These are phyloP conservation scores for Lithobates pipiens DNA, from an alignment of 2,797 vertebrate genomes.

Conservation along the genomic window DNA sequence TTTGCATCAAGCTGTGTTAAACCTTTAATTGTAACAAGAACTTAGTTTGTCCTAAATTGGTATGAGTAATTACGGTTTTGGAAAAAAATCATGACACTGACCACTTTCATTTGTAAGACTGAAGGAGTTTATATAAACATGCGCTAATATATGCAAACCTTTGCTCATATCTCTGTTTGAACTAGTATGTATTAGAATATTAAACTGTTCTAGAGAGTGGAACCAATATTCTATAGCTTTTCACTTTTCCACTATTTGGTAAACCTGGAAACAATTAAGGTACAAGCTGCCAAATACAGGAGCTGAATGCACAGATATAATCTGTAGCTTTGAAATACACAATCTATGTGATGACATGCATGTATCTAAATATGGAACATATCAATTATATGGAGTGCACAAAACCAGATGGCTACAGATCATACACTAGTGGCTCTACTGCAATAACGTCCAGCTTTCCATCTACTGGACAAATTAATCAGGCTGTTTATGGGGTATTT, in stretches of 20 bases:
- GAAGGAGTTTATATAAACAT: no score
- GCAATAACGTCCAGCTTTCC: no score
- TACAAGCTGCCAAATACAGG: conserved; percentile 54
- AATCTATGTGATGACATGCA: conserved; percentile 43
- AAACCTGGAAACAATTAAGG: conserved; percentile 67
- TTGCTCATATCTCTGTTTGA: no score
- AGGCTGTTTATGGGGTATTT: no score
- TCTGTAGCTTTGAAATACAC: conserved; percentile 31
- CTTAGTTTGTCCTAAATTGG: no score
- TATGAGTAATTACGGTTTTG: no score
- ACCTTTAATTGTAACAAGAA: no score
- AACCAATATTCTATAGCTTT: conserved; percentile 49
- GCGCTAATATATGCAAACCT: no score
- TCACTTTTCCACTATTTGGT: conserved; percentile 46
- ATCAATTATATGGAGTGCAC: conserved; percentile 38
- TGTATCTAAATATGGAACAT: conserved; percentile 41
- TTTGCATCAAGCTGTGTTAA: no score
- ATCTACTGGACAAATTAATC: no score
- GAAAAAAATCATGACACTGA: no score
- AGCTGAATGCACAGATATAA: conserved; percentile 62
- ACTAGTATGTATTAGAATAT: not conserved
- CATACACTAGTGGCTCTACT: not conserved
- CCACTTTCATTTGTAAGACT: no score
- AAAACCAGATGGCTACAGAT: conserved; percentile 21
- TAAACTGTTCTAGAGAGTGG: not conserved